These are phyloP conservation scores for Asteroscopus sphinx DNA, from an alignment of 2,888 invertebrate species.

Conservation along the genomic window DNA sequence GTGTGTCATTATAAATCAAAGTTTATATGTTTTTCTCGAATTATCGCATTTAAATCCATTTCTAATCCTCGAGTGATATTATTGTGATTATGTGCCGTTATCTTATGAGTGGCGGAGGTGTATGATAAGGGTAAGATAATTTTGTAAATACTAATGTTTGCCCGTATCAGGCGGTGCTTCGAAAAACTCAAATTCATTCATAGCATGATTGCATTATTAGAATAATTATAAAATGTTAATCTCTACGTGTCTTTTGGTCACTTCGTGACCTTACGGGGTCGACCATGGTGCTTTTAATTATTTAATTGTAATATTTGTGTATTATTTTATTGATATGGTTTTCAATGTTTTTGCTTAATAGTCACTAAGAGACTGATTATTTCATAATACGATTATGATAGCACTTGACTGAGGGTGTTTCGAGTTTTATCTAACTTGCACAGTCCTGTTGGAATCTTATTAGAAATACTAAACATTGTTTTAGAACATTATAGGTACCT, in stretches of 20 bases:
- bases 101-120: constrained; percentile 78
- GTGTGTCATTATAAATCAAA: constrained; percentile 80
- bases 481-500: constrained; percentile 26
- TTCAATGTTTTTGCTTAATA: constrained; percentile 31
- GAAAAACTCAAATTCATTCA: constrained; percentile 54
- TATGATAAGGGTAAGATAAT: constrained; percentile 85
- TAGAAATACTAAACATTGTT: constrained; percentile 55
- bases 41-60: constrained; percentile 68
- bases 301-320: constrained; percentile 10
- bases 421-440: constrained; percentile 35
- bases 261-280: constrained; percentile 25
- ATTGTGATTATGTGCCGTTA: constrained; percentile 87
- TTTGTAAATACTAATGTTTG: constrained; percentile 67
- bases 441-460: constrained; percentile 65
- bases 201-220: constrained; percentile 34
- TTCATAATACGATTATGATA: constrained; percentile 46
- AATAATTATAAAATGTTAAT: constrained; percentile 46
- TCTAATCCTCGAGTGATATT: constrained; percentile 72
- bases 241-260: constrained; percentile 22
- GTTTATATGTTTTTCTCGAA: constrained; percentile 81
- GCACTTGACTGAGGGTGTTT: constrained; percentile 35
- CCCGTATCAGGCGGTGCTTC: constrained; percentile 68
- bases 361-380: constrained; percentile 13
- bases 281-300: constrained; percentile 1
- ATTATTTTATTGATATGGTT: constrained; percentile 7